Evolutionary conservation across 23 tunicate genomes (phyloP).

Genomic region (Ciona savignyi): DNA sequence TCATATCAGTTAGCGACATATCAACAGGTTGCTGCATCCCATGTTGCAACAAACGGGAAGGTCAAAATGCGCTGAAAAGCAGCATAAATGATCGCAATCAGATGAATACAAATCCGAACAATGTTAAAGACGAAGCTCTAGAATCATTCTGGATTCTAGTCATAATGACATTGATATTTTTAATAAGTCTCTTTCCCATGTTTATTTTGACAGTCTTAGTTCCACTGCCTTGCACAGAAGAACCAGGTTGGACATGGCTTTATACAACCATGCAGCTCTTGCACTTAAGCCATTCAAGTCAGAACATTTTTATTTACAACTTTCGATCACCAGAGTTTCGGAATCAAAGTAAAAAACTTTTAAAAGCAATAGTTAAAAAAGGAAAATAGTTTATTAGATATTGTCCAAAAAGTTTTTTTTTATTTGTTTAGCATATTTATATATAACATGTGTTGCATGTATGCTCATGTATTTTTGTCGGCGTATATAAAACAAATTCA

Average conservation of each 20-base stretch:
- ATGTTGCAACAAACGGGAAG: too few species aligned
- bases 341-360: background rate
- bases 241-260: background rate
- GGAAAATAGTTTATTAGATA: too few species aligned
- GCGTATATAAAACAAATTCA: too few species aligned
- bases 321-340: slow-evolving; percentile 1
- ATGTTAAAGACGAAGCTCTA: background rate
- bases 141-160: background rate
- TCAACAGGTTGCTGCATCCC: too few species aligned
- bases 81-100: too few species aligned
- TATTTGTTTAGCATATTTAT: too few species aligned
- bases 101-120: too few species aligned
- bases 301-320: slow-evolving; percentile 1
- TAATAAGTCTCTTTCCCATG: background rate
- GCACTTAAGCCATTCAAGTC: background rate
- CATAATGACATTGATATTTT: background rate
- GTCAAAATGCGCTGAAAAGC: too few species aligned
- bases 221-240: background rate
- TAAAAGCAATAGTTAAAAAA: background rate
- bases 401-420: too few species aligned
- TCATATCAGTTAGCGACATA: too few species aligned
- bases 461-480: too few species aligned
- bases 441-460: too few species aligned
- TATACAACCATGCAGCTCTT: background rate
- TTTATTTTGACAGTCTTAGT: background rate